Evolutionary conservation across 2,888 invertebrate species (phyloP), one percentile per base, ranked within the genome.

Genomic region (Cheilosia pagana): DNA sequence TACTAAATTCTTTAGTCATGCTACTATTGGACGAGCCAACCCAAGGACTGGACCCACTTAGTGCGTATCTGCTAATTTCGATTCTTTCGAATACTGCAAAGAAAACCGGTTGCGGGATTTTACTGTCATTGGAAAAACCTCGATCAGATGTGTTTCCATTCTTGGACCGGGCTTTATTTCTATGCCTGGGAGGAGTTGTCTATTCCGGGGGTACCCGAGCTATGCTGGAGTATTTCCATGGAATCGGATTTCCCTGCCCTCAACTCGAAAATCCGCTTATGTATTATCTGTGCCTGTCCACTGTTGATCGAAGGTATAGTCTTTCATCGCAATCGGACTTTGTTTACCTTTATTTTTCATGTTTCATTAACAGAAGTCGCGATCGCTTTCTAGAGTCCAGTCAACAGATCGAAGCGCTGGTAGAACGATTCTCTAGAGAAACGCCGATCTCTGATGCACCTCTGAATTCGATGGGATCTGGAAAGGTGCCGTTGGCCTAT

Each of bases 251-350:
- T 90, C 98, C 98, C 0, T 99, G 99, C 91, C 99, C 99, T 0
- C 97, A 98, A 90, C 93, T 98, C 60, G 99, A 99, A 90, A 99
- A 99, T 92, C 99, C 99, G 0, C 93, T 99, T n/a, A 98, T 98
- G 96, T 99, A 98, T 92, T 99, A 98, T 90, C 93, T 94, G 68
- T 94, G 94, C 87, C 90, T 94, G 16, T 94, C 94, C 72, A 94
- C 94, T 1, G 94, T 94, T 19, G 94, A 94, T 90, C 90, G 94
- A 31, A 91, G 94, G 87, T 88, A 35, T 1, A 12, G 4, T 16
- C 1, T 35, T 28, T 63, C 28, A n/a, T 19, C 2, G 0, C 14
- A 16, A 1, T n/a, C 8, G 12, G 3, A 1, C 16, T 16, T 3
- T 0, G 35, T 12, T 35, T 35, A 12, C 7, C 16, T 45, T 16